A percentile compares a stretch with the other conserved stretches of the same genome.
phyloP scores from a whole-genome alignment of 1,140 invertebrate genomes.

The Drosophila ananassae region DNA sequence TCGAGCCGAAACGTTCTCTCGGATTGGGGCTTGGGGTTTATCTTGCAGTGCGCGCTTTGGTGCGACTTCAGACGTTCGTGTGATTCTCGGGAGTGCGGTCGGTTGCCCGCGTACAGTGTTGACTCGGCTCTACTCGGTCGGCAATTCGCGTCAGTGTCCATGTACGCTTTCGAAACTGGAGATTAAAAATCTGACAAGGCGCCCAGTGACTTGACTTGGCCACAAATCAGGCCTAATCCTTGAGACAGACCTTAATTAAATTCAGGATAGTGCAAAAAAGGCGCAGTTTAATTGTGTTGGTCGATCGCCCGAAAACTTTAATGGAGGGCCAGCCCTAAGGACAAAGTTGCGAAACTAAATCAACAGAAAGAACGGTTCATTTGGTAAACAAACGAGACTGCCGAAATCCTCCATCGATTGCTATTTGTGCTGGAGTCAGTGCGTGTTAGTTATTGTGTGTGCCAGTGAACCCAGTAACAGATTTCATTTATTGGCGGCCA shows the following conservation, averaged over 20 bases:
- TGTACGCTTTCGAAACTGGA: background rate
- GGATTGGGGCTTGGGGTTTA: conserved; percentile 47
- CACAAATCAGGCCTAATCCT: conserved; percentile 36
- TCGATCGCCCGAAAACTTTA: conserved; percentile 15
- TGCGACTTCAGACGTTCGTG: conserved; percentile 49
- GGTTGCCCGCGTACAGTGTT: background rate
- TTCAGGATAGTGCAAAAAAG: conserved; percentile 14
- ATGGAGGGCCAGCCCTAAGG: background rate
- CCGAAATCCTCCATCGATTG: background rate
- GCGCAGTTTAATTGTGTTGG: conserved; percentile 17
- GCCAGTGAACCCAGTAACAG: conserved; percentile 31
- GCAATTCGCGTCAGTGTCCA: conserved; percentile 3
- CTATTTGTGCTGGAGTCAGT: conserved; percentile 1
- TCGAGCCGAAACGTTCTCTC: conserved; percentile 7
- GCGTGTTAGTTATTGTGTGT: conserved; percentile 3
- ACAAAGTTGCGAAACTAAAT: conserved; percentile 20
- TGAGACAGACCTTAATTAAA: conserved; percentile 13
- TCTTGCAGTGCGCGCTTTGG: conserved; percentile 51
- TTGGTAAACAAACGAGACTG: conserved; percentile 48
- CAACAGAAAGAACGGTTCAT: conserved; percentile 51
- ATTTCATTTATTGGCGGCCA: conserved; percentile 58
- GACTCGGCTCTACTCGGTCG: conserved; percentile 10
- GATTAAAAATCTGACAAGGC: conserved; percentile 20
- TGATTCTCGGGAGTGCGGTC: background rate
- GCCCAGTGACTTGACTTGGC: conserved; percentile 4